These are phyloP conservation scores for Egretta garzetta DNA, from an alignment of 2,113 vertebrate species.

Conservation along the genomic window DNA sequence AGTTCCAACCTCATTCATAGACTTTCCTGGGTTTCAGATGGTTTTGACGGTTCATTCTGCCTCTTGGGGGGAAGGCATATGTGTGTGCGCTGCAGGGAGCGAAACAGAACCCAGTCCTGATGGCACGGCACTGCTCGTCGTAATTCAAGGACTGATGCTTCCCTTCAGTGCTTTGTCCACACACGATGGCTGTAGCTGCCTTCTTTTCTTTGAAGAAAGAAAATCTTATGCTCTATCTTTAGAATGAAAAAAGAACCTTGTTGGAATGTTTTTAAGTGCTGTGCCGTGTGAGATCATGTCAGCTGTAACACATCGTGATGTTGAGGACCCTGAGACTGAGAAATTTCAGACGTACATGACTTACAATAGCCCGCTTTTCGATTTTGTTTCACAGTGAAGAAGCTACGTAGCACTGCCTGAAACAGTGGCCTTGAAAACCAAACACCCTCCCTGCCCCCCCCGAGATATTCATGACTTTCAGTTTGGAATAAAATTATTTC, in stretches of 20 bases:
- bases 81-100: not conserved
- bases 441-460: not conserved
- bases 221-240: not conserved
- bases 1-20: not conserved
- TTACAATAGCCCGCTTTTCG: not conserved
- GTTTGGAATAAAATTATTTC: not conserved
- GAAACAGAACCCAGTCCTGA: not conserved
- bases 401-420: not conserved
- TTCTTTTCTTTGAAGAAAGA: not conserved
- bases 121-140: not conserved
- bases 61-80: not conserved
- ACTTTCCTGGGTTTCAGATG: not conserved
- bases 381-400: not conserved
- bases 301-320: not conserved
- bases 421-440: not conserved
- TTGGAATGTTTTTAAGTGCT: not conserved
- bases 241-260: not conserved
- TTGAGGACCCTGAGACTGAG: not conserved
- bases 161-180: not conserved
- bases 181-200: not conserved
- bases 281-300: not conserved
- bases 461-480: not conserved
- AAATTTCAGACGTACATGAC: not conserved
- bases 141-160: not conserved
- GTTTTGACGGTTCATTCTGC: not conserved